phyloP scores from a whole-genome alignment of 1,140 invertebrate species.

The Caerostris darwini region DNA sequence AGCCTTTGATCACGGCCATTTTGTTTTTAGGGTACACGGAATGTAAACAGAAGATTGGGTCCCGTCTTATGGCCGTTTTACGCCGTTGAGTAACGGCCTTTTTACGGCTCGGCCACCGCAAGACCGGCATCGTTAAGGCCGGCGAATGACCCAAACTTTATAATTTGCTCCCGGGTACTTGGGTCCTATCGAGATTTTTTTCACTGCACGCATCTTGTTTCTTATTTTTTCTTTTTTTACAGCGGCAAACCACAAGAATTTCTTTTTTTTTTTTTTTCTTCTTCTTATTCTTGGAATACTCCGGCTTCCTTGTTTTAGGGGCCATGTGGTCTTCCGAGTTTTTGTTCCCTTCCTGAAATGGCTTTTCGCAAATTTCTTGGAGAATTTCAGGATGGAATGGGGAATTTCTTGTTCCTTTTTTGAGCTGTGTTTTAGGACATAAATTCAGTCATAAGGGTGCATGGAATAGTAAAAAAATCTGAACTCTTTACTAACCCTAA shows the following conservation, averaged over 20 bases:
- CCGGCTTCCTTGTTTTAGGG: not conserved
- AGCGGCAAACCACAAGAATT: not conserved
- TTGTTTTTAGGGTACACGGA: conserved; percentile 66
- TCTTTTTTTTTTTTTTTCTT: not conserved
- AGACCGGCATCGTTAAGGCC: conserved; percentile 17
- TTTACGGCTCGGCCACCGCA: conserved; percentile 59
- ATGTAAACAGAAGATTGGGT: conserved; percentile 74
- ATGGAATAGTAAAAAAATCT: not conserved
- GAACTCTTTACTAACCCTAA: not conserved
- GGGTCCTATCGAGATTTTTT: conserved; percentile 33
- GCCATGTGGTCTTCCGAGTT: not conserved
- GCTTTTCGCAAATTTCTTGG: not conserved
- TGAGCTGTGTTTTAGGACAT: not conserved
- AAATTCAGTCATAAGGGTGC: not conserved
- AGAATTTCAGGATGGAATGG: not conserved
- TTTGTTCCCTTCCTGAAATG: not conserved
- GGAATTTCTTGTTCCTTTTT: conserved; percentile 29
- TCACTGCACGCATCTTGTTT: not conserved
- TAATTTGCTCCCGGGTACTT: conserved; percentile 40
- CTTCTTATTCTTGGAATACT: not conserved
- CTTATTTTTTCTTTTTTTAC: not conserved
- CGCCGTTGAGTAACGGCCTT: conserved; percentile 48
- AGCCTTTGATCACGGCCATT: conserved; percentile 65
- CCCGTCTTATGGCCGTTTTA: conserved; percentile 49
- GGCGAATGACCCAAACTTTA: conserved; percentile 62